Evolutionary conservation across 2,113 vertebrate species (phyloP), one percentile per base, ranked within the genome.

Genomic region (Hemiprocne comata): DNA sequence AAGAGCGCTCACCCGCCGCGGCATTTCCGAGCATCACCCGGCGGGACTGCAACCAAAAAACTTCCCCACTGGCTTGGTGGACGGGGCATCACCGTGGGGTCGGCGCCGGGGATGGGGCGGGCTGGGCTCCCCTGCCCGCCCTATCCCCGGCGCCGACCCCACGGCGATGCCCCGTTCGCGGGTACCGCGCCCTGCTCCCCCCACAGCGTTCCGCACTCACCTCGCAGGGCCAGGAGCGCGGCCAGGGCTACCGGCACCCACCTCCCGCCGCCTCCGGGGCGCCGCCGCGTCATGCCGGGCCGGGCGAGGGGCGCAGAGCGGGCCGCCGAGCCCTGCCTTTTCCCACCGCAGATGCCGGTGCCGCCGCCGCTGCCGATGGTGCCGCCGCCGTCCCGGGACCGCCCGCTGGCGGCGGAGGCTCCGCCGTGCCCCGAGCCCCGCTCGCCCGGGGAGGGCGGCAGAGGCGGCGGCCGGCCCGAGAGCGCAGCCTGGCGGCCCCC

Each of bases 171-270:
- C n/a, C 67, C n/a, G 29, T 42, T 67, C 28, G n/a, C 17, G 70
- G 67, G 6, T 17, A 64, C 85, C 75, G 48, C 64, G 13, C 81
- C 69, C 29, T 78, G 40, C 83, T 72, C 46, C 46, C 46, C 46
- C 67, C 78, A 23, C 81, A 24, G 9, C 44, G 70, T 6, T 76
- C 90, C 9, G 62, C 76, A 88, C 97, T 98, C 96, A 98, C 98
- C 97, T 89, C 95, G 96, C 85, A 98, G 91, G 9, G 97, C 96
- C 50, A 98, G 91, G 20, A 98, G 96, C 33, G 86, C 94, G 91
- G 96, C 94, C 95, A 97, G n/a, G 24, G 97, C 95, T 96, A 94
- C 77, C 95, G 95, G 93, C 72, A 90, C 92, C 97, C 96, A 97
- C 86, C 86, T 96, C 95, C 87, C 95, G 77, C 94, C 88, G 76